Evolutionary conservation across 2,797 vertebrate species (phyloP).

Genomic region (Hoplostethus atlanticus): DNA sequence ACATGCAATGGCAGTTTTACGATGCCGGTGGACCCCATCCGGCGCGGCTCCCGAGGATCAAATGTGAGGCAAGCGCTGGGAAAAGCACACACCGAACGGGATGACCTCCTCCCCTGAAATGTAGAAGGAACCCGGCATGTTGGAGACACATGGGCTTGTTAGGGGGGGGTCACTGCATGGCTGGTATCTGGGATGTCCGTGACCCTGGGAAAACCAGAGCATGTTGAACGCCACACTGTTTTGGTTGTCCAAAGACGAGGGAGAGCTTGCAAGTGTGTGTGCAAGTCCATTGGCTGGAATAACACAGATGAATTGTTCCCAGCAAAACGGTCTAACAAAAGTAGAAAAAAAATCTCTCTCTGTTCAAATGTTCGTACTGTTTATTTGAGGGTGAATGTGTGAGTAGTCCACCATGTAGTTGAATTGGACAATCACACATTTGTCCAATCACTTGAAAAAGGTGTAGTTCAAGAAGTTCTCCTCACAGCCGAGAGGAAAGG

Average conservation of each 20-base stretch:
- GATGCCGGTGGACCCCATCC: constrained; percentile 52
- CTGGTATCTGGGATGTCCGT: constrained; percentile 2
- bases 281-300: neutral
- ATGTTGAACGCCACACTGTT: neutral
- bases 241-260: neutral
- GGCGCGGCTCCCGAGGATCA: constrained; percentile 22
- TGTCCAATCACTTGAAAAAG: neutral
- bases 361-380: neutral
- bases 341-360: constrained; percentile 10
- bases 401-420: neutral
- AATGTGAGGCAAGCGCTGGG: constrained; percentile 21
- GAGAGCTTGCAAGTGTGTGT: neutral
- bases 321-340: neutral
- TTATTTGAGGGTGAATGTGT: constrained; percentile 21
- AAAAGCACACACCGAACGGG: constrained; percentile 20
- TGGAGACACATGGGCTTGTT: constrained; percentile 47
- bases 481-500: too few relatives aligned
- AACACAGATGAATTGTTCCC: neutral
- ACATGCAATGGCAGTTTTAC: constrained; percentile 68
- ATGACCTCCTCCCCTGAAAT: constrained; percentile 19
- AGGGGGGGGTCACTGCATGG: constrained; percentile 36
- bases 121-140: constrained; percentile 18
- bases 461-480: constrained; percentile 9
- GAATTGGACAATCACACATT: constrained; percentile 1
- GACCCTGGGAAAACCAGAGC: constrained; percentile 20